phyloP scores from a whole-genome alignment of 2,113 vertebrate genomes.

The Gavialis gangeticus region DNA sequence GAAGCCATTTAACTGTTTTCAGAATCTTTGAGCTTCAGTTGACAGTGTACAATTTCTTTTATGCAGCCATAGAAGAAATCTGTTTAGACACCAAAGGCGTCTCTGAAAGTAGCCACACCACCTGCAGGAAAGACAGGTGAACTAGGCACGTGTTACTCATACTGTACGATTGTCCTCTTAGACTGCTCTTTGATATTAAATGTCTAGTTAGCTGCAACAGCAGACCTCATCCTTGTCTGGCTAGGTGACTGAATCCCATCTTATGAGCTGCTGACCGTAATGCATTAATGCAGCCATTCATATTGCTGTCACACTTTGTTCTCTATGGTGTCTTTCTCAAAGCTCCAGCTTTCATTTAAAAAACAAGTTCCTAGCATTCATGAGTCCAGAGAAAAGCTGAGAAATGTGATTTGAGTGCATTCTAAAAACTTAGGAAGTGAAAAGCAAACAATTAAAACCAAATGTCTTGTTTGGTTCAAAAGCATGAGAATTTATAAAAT shows the following conservation, averaged over 20 bases:
- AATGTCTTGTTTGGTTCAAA: background rate
- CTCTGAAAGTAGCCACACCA: background rate
- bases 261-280: accelerated
- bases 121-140: background rate
- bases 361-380: background rate
- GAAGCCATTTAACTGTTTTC: background rate
- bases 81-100: background rate
- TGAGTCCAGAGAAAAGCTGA: background rate
- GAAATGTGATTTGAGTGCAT: background rate
- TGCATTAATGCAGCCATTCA: accelerated
- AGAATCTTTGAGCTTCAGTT: background rate
- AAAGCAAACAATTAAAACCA: background rate
- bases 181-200: background rate
- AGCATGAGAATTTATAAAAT: background rate
- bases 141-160: background rate
- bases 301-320: background rate
- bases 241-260: background rate
- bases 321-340: background rate
- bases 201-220: background rate
- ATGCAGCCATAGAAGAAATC: background rate
- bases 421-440: background rate
- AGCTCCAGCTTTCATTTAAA: background rate
- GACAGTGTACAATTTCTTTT: background rate
- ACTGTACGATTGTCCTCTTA: accelerated
- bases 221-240: background rate